Conservation (phyloP, 1,140 invertebrate genomes). For the Cydia splendana region DNA sequence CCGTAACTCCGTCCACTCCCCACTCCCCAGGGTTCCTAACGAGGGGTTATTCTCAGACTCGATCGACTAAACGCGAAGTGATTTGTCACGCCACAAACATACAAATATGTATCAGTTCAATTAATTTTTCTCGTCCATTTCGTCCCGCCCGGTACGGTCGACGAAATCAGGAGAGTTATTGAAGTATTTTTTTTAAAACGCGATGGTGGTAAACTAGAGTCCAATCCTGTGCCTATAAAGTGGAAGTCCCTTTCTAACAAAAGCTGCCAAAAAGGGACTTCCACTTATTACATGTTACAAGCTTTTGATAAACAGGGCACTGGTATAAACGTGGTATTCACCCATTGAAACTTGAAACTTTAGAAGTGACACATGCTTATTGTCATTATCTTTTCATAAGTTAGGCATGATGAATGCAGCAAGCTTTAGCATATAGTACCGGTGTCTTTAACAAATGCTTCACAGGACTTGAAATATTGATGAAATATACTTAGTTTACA, state of each 20-base stretch:
- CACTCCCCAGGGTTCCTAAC: slow-evolving; percentile 10
- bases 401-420: no score
- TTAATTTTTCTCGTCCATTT: slow-evolving; percentile 64
- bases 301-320: no score
- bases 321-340: not conserved
- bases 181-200: not conserved
- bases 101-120: slow-evolving; percentile 52
- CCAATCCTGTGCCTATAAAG: no score
- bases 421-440: no score
- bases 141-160: slow-evolving; percentile 40
- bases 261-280: no score
- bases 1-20: not conserved
- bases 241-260: no score
- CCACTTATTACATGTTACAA: no score
- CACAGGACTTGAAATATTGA: no score
- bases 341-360: not conserved
- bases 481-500: no score
- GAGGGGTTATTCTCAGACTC: slow-evolving; percentile 18
- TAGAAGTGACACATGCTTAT: not conserved
- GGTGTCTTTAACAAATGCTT: no score
- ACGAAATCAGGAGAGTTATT: slow-evolving; percentile 36
- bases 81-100: slow-evolving; percentile 40
- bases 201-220: not conserved
- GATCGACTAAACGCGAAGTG: slow-evolving; percentile 37
- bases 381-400: no score